A percentile compares a stretch with the other conserved stretches of the same genome.
phyloP scores from a whole-genome alignment of 2,113 vertebrate species.

The Dasyprocta punctata region DNA sequence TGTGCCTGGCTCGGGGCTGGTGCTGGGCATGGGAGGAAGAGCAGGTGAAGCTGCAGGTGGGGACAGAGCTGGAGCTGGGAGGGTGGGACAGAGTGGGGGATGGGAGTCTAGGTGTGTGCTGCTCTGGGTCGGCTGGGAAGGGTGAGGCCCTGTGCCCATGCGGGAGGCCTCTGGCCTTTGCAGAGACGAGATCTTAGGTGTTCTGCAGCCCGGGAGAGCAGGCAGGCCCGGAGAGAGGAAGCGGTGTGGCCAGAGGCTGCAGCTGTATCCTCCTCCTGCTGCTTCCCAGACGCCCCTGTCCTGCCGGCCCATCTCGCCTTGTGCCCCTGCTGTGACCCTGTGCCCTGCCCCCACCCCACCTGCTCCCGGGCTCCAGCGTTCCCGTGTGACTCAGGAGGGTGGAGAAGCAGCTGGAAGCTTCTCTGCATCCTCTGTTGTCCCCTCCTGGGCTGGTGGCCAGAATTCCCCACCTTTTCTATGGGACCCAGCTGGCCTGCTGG shows the following conservation, averaged over 20 bases:
- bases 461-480: slow-evolving; percentile 40
- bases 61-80: neutral
- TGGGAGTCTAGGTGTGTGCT: neutral
- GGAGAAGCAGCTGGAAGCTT: slow-evolving; percentile 34
- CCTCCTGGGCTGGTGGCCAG: slow-evolving; percentile 5
- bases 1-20: neutral
- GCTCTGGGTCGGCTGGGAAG: neutral
- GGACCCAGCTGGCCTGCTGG: slow-evolving; percentile 36
- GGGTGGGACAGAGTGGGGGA: accelerated
- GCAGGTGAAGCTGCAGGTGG: neutral
- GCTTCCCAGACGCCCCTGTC: slow-evolving; percentile 25
- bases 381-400: slow-evolving; percentile 73
- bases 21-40: neutral
- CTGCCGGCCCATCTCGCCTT: neutral
- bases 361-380: slow-evolving; percentile 5
- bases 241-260: slow-evolving; percentile 60
- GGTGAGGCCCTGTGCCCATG: neutral
- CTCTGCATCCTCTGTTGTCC: slow-evolving; percentile 48
- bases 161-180: slow-evolving; percentile 5
- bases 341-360: slow-evolving; percentile 22
- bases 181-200: slow-evolving; percentile 70
- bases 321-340: neutral
- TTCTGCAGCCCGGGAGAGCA: slow-evolving; percentile 59
- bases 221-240: slow-evolving; percentile 32
- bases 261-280: slow-evolving; percentile 79